Evolutionary conservation across 23 tunicate genomes (phyloP).

Genomic region (Ascidia mentula): DNA sequence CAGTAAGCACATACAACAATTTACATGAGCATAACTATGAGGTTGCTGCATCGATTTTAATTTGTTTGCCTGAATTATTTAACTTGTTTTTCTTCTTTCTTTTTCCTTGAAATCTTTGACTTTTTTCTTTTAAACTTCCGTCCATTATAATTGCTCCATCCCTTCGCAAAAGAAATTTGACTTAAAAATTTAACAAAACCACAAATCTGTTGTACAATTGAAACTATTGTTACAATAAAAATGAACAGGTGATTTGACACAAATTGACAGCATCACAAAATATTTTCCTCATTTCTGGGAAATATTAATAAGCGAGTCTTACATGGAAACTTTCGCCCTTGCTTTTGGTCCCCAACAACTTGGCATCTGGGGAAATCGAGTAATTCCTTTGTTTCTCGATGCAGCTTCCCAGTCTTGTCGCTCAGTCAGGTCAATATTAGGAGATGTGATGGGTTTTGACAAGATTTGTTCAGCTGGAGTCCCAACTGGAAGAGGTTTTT

Average conservation of each 20-base stretch:
- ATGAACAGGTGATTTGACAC: neutral
- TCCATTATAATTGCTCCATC: conserved; percentile 41
- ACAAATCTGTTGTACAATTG: neutral
- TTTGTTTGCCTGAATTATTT: neutral
- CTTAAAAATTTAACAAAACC: neutral
- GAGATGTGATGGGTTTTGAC: conserved; percentile 38
- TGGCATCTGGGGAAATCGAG: conserved; percentile 86
- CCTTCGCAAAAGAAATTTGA: conserved; percentile 6
- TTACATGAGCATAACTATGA: too few species aligned
- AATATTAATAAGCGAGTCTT: neutral
- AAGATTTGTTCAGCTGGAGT: conserved; percentile 42
- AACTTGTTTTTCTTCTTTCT: conserved; percentile 24
- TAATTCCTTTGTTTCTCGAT: conserved; percentile 46
- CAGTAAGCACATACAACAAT: neutral
- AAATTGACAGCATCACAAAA: neutral
- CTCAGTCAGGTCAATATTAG: conserved; percentile 40
- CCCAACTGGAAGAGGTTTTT: conserved; percentile 40
- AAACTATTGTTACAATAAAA: too few species aligned
- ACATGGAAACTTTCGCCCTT: conserved; percentile 68
- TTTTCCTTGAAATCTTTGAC: conserved; percentile 85
- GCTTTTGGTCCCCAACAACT: conserved; percentile 97
- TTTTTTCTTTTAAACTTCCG: conserved; percentile 57
- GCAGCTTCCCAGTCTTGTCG: conserved; percentile 36
- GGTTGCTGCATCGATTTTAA: neutral
- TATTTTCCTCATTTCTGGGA: neutral